Percentiles rank a stretch among this genome's conserved stretches.
Conservation (phyloP, 1,140 invertebrate genomes). For the Cydia amplana region DNA sequence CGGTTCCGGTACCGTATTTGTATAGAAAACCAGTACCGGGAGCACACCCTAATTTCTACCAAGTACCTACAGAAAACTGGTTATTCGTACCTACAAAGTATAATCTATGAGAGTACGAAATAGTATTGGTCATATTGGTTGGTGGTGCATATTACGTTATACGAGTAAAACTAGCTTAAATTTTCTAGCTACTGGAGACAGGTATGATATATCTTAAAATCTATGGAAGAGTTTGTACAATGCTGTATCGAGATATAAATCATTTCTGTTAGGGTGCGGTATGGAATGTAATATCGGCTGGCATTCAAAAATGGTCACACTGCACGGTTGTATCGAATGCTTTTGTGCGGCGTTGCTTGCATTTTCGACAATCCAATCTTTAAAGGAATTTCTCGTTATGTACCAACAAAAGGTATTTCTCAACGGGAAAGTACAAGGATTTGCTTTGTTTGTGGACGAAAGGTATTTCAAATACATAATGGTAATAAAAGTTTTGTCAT, state of each 20-base stretch:
- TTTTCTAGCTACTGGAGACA: neutral
- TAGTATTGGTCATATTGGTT: too few species aligned
- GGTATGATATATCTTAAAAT: neutral
- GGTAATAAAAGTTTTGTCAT: too few species aligned
- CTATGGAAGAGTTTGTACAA: constrained; percentile 3
- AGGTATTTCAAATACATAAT: neutral
- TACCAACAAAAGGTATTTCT: constrained; percentile 10
- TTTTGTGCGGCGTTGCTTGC: constrained; percentile 10
- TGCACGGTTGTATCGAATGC: constrained; percentile 20
- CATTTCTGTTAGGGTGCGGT: constrained; percentile 1
- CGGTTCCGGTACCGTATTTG: too few species aligned
- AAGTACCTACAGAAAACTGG: neutral
- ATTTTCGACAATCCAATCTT: constrained; percentile 28
- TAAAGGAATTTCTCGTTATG: constrained; percentile 26
- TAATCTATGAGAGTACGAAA: neutral
- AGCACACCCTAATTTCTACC: too few species aligned
- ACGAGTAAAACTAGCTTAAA: too few species aligned
- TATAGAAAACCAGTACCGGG: too few species aligned
- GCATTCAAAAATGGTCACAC: constrained; percentile 29
- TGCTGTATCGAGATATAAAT: constrained; percentile 11
- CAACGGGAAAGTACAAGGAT: neutral
- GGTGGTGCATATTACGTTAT: too few species aligned
- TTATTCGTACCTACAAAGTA: neutral
- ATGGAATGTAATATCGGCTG: constrained; percentile 24
- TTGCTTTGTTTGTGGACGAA: neutral